Evolutionary conservation across 2,888 invertebrate genomes (phyloP).

Genomic region (Drosophila tripunctata): DNA sequence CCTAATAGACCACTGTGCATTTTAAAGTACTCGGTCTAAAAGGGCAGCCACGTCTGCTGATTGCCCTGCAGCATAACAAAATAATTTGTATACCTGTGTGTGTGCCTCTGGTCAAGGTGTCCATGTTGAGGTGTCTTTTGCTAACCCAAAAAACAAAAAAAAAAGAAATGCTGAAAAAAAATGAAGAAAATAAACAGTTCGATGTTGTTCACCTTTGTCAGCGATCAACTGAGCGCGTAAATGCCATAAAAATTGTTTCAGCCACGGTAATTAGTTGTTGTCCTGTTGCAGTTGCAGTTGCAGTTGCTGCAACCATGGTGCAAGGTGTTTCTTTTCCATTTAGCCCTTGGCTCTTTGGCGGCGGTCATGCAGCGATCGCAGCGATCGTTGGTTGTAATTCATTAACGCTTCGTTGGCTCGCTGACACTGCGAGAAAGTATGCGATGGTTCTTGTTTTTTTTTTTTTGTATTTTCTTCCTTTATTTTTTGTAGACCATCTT

Average conservation of each 20-base stretch:
- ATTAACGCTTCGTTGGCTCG: conserved; percentile 76
- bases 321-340: conserved; percentile 58
- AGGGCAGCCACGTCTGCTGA: conserved; percentile 26
- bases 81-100: conserved; percentile 76
- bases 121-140: conserved; percentile 22
- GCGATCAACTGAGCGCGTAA: conserved; percentile 79
- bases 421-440: conserved; percentile 72
- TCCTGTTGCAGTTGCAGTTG: conserved; percentile 51
- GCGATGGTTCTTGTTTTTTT: conserved; percentile 38
- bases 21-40: no score
- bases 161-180: no score
- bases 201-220: conserved; percentile 60
- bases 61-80: conserved; percentile 76
- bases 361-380: conserved; percentile 50
- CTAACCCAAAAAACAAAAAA: conserved; percentile 18
- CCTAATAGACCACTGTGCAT: no score
- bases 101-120: conserved; percentile 27
- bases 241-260: conserved; percentile 80
- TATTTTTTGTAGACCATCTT: conserved; percentile 28
- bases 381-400: conserved; percentile 66
- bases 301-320: conserved; percentile 11
- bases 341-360: conserved; percentile 35
- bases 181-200: no score
- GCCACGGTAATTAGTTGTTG: conserved; percentile 80
- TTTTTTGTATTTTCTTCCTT: conserved; percentile 27